These are phyloP conservation scores for Cactoblastis cactorum DNA, from an alignment of 2,888 invertebrate genomes.

Conservation along the genomic window DNA sequence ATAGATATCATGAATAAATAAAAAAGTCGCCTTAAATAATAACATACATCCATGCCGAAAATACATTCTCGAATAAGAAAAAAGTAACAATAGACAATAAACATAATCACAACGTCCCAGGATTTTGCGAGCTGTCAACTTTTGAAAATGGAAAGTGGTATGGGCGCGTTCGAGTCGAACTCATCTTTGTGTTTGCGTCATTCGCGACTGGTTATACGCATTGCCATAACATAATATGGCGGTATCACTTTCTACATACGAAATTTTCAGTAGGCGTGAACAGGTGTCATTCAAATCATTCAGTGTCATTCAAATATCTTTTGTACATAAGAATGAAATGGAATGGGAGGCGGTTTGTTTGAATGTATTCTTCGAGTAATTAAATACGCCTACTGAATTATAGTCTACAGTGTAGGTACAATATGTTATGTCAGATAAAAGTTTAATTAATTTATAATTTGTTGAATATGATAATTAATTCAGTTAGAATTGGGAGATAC, in stretches of 20 bases:
- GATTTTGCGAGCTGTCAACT: slow-evolving; percentile 31
- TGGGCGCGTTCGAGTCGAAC: slow-evolving; percentile 26
- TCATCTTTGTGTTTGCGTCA: slow-evolving; percentile 46
- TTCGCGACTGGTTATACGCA: slow-evolving; percentile 6
- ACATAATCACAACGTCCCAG: slow-evolving; percentile 8
- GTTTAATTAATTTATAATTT: background rate
- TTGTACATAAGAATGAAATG: background rate
- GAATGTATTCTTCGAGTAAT: slow-evolving; percentile 1
- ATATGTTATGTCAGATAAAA: background rate
- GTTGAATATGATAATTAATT: no score
- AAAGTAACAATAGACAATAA: slow-evolving; percentile 11
- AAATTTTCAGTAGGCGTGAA: slow-evolving; percentile 31
- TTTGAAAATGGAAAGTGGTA: slow-evolving; percentile 51
- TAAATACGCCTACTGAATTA: background rate
- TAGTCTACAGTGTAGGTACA: background rate
- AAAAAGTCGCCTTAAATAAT: no score
- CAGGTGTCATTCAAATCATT: slow-evolving; percentile 20
- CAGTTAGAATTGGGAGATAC: no score
- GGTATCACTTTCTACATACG: slow-evolving; percentile 52
- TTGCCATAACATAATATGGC: slow-evolving; percentile 12
- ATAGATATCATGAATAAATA: no score
- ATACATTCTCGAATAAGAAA: background rate
- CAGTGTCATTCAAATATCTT: no score
- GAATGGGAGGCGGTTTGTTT: background rate
- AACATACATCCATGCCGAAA: no score